phyloP scores from a whole-genome alignment of 37 sponge, comb jelly and placozoan species.

The Halisarca cf. caerulea region DNA sequence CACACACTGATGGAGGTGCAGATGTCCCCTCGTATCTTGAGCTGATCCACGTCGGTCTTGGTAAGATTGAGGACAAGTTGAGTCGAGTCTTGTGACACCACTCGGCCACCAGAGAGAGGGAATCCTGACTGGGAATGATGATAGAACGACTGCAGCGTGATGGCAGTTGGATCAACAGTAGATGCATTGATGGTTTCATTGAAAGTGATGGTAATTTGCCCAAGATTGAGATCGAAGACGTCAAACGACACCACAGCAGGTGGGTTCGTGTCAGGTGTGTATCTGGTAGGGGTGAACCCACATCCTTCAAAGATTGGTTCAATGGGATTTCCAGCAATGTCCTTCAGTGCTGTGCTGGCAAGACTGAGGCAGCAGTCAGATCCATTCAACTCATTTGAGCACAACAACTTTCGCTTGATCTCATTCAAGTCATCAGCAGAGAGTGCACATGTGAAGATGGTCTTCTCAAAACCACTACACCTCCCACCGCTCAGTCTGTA shows the following conservation, averaged over 20 bases:
- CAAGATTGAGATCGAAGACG: conserved; percentile 65
- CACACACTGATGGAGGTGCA: conserved; percentile 85
- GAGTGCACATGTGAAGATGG: conserved; percentile 66
- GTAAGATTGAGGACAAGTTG: conserved; percentile 55
- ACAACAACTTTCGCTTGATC: conserved; percentile 74
- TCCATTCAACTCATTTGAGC: conserved; percentile 59
- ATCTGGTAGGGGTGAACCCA: conserved; percentile 73
- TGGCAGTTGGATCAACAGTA: conserved; percentile 56
- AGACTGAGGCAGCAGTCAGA: conserved; percentile 74
- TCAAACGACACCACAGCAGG: conserved; percentile 66
- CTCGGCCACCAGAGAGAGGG: conserved; percentile 70
- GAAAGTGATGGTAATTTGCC: conserved; percentile 62
- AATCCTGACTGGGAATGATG: conserved; percentile 43
- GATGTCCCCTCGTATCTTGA: conserved; percentile 68
- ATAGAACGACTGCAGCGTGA: conserved; percentile 87
- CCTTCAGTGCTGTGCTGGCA: conserved; percentile 55
- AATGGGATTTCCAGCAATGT: conserved; percentile 69
- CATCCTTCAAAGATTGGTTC: conserved; percentile 78
- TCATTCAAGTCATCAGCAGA: conserved; percentile 76
- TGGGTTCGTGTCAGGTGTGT: conserved; percentile 60
- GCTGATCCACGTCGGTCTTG: conserved; percentile 53
- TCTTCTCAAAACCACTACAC: conserved; percentile 50
- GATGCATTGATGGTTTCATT: conserved; percentile 84
- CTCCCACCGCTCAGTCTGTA: conserved; percentile 67
- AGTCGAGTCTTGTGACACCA: conserved; percentile 40